A percentile compares a stretch with the other conserved stretches of the same genome.
These are phyloP conservation scores for Sparus aurata DNA, from an alignment of 2,797 vertebrate genomes.

Conservation along the genomic window DNA sequence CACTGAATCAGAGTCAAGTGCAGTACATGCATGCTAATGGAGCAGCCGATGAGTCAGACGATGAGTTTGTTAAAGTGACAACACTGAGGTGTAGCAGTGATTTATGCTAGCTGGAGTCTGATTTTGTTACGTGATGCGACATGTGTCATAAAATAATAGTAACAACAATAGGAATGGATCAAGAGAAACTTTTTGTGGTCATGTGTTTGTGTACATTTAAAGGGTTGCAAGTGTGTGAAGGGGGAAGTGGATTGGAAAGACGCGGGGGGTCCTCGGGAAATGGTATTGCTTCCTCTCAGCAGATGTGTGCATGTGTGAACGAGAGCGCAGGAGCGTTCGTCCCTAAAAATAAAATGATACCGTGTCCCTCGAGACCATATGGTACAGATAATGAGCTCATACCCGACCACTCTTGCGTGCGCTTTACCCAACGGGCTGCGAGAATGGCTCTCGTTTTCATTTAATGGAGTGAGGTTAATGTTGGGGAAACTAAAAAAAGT, in stretches of 20 bases:
- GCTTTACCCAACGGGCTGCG: slow-evolving; percentile 13
- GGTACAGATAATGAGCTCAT: slow-evolving; percentile 69
- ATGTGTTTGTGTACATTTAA: neutral
- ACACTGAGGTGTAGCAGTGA: neutral
- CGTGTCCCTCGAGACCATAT: slow-evolving; percentile 54
- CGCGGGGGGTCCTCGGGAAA: slow-evolving; percentile 37
- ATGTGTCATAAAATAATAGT: neutral
- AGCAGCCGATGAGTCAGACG: slow-evolving; percentile 53
- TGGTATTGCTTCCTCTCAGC: slow-evolving; percentile 64
- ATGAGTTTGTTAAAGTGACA: slow-evolving; percentile 46
- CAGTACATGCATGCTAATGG: slow-evolving; percentile 50
- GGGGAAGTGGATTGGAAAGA: slow-evolving; percentile 43
- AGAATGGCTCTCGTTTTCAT: slow-evolving; percentile 27
- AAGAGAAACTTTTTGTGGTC: slow-evolving; percentile 10
- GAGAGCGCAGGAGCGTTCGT: slow-evolving; percentile 14
- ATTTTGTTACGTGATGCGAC: neutral
- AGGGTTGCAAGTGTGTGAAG: neutral
- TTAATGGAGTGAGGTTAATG: slow-evolving; percentile 21
- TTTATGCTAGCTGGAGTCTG: neutral
- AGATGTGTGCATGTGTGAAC: slow-evolving; percentile 35
- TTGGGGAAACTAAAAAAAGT: slow-evolving; percentile 37
- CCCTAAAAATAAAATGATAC: slow-evolving; percentile 70
- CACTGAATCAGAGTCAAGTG: slow-evolving; percentile 25
- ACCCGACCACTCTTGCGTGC: slow-evolving; percentile 27
- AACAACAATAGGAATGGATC: neutral